Evolutionary conservation across 2,888 invertebrate species (phyloP), one percentile per base, ranked within the genome.

Genomic region (Pristionchus maxplancki): DNA sequence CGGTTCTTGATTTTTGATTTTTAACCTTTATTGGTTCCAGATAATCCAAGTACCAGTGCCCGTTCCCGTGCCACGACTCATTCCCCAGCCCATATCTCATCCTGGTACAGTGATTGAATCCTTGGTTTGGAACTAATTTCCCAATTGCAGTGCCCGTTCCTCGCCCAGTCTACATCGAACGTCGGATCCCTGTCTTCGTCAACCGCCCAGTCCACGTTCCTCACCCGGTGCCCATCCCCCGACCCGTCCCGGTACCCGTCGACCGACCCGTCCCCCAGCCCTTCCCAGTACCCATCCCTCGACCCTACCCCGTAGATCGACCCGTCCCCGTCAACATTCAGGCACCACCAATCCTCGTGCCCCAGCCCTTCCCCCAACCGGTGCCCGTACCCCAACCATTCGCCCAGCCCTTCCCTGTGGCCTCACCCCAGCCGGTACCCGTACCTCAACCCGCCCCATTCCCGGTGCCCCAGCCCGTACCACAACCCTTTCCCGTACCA

Each of bases 261-360:
- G 84, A 84, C n/a, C 84, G 84, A 84, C 84, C 84, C n/a, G 62
- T 84, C 24, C 84, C 84, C n/a, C 58, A 58, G 13, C 84, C 84
- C 11, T 34, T 84, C 84, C 84, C 84, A 4, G 84, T 84, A 11
- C 84, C 84, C 58, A 62, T 84, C 9, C 37, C 37, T 24, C 84
- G 84, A 62, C 84, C 84, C 20, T 84, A 62, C 62, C 84, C 84
- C 0, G 84, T 84, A 0, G 84, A 84, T 17, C 84, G 84, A 15
- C 84, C 84, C 5, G 84, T 84, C 15, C 84, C 84, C 13, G 84
- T 84, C 6, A 34, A 58, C 58, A 62, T 84, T 9, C 84, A 58
- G n/a, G 44, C 84, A 37, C 84, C 84, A 15, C 84, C 84, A 17
- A n/a, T 84, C 62, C 37, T 84, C 24, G 62, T 84, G 8, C 62